Conservation (phyloP, 2,888 invertebrate genomes). For the Rutpela maculata region DNA sequence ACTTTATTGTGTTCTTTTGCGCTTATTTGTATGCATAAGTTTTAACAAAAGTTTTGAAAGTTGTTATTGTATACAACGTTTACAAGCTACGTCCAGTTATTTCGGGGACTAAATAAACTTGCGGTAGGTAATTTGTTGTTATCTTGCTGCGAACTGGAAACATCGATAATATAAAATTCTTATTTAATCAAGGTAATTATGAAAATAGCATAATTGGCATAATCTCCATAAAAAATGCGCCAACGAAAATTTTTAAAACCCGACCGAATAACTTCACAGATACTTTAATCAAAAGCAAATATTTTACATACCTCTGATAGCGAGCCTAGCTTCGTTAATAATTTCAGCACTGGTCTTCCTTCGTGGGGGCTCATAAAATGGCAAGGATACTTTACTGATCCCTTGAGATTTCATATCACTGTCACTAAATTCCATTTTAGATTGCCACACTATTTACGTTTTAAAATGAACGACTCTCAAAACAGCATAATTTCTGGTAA, state of each 20-base stretch:
- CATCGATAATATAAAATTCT: no score
- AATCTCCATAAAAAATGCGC: neutral
- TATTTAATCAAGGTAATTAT: no score
- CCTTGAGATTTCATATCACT: conserved; percentile 57
- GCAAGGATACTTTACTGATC: conserved; percentile 70
- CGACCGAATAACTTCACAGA: neutral
- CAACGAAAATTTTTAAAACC: neutral
- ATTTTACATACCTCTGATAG: conserved; percentile 71
- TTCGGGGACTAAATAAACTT: no score
- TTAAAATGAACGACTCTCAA: conserved; percentile 9
- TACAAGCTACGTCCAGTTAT: no score
- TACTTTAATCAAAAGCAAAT: neutral
- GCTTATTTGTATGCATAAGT: no score
- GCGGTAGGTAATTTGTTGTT: no score
- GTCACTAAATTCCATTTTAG: conserved; percentile 56
- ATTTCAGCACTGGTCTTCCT: conserved; percentile 88
- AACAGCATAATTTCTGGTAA: neutral
- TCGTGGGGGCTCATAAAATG: conserved; percentile 79
- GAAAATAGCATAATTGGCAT: no score
- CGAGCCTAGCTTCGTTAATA: conserved; percentile 85
- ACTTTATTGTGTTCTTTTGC: no score
- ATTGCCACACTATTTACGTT: conserved; percentile 20
- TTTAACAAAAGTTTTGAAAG: no score
- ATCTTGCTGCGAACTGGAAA: no score
- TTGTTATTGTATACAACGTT: no score